A percentile compares a stretch with the other conserved stretches of the same genome.
These are phyloP conservation scores for Perithous albicinctus DNA, from an alignment of 2,888 invertebrate species.

Conservation along the genomic window DNA sequence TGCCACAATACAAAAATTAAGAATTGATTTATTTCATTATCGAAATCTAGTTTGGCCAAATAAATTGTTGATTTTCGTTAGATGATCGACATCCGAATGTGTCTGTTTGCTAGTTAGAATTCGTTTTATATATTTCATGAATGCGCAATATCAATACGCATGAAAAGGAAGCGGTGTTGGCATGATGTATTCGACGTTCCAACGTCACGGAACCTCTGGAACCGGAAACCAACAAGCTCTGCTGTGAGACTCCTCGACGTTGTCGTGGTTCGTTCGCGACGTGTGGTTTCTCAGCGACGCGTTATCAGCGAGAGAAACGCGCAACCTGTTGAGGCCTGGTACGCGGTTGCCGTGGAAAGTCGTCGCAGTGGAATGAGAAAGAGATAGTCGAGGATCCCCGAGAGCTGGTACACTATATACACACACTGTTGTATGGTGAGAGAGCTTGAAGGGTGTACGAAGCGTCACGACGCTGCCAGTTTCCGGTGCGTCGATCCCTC, in stretches of 20 bases:
- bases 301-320: slow-evolving; percentile 79
- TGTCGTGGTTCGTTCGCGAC: slow-evolving; percentile 59
- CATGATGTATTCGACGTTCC: slow-evolving; percentile 63
- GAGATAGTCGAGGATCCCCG: slow-evolving; percentile 64
- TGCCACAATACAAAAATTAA: no score
- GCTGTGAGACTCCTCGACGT: slow-evolving; percentile 69
- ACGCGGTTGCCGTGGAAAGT: slow-evolving; percentile 68
- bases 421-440: slow-evolving; percentile 3
- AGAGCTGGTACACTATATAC: slow-evolving; percentile 58
- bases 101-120: not conserved
- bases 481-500: slow-evolving; percentile 78
- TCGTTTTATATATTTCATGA: not conserved
- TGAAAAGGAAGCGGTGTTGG: slow-evolving; percentile 45
- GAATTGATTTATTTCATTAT: no score
- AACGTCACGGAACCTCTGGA: slow-evolving; percentile 69
- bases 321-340: slow-evolving; percentile 81
- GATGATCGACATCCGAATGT: not conserved
- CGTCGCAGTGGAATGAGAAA: slow-evolving; percentile 52
- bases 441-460: slow-evolving; percentile 38
- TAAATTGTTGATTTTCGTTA: no score
- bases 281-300: slow-evolving; percentile 70
- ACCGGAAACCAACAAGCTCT: slow-evolving; percentile 56
- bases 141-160: slow-evolving; percentile 40
- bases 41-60: no score
- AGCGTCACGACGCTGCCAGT: slow-evolving; percentile 66